Conservation (phyloP, 2,888 invertebrate species). For the Antitype chi region DNA sequence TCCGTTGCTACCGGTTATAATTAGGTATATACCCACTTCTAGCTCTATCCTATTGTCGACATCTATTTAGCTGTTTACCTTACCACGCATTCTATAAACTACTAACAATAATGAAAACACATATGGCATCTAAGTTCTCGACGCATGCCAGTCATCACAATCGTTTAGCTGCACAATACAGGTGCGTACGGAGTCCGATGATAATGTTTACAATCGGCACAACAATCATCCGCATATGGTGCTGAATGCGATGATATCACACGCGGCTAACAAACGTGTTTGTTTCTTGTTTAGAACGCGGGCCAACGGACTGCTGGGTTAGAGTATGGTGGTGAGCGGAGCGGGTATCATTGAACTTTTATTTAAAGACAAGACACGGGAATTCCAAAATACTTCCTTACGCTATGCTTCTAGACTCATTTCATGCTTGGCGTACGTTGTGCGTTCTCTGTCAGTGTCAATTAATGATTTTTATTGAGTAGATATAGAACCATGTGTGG, state of each 20-base stretch:
- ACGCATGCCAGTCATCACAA: slow-evolving; percentile 57
- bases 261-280: slow-evolving; percentile 61
- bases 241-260: slow-evolving; percentile 66
- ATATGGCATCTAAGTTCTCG: slow-evolving; percentile 37
- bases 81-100: slow-evolving; percentile 14
- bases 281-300: slow-evolving; percentile 66
- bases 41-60: neutral
- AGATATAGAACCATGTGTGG: no score
- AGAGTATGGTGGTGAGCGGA: slow-evolving; percentile 14
- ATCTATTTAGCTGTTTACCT: slow-evolving; percentile 34
- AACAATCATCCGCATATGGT: slow-evolving; percentile 67
- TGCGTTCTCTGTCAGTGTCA: neutral
- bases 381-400: neutral
- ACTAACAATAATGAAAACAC: slow-evolving; percentile 41
- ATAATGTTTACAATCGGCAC: slow-evolving; percentile 65
- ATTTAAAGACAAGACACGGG: no score
- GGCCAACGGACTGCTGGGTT: slow-evolving; percentile 61
- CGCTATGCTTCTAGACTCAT: neutral
- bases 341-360: neutral
- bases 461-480: no score
- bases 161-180: slow-evolving; percentile 60
- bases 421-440: neutral
- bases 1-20: neutral
- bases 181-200: slow-evolving; percentile 54
- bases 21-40: neutral